Percentiles rank a stretch among this genome's conserved stretches.
Evolutionary conservation across 2,797 vertebrate species (phyloP).

Genomic region (Taenioides sp.): DNA sequence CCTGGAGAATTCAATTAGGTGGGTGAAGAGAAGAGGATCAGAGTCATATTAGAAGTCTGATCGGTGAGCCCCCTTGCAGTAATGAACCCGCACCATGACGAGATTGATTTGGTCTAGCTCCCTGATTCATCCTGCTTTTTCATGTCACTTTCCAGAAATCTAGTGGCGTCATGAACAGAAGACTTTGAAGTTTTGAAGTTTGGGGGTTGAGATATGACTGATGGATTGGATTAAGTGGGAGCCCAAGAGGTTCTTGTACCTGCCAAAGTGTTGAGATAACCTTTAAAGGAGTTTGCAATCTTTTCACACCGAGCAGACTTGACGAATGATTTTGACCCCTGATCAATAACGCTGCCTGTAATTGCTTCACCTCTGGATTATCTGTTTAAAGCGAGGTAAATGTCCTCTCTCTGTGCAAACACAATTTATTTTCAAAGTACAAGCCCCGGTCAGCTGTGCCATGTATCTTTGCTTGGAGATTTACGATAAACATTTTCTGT

Average conservation of each 20-base stretch:
- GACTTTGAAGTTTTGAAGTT: conserved; percentile 36
- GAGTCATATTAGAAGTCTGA: conserved; percentile 69
- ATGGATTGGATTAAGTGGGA: conserved; percentile 21
- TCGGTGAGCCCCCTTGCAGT: conserved; percentile 61
- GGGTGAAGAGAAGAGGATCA: conserved; percentile 70
- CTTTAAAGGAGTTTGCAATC: conserved; percentile 47
- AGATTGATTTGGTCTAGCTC: conserved; percentile 69
- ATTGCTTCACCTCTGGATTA: conserved; percentile 48
- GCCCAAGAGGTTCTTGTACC: conserved; percentile 17
- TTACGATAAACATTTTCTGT: conserved; percentile 6
- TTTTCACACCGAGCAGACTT: conserved; percentile 33
- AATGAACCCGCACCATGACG: conserved; percentile 67
- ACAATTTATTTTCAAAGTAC: conserved; percentile 13
- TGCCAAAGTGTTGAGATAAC: conserved; percentile 43
- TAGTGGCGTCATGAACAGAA: conserved; percentile 34
- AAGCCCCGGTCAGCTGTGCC: not conserved
- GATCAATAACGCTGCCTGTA: conserved; percentile 44
- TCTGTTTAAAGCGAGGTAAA: conserved; percentile 21
- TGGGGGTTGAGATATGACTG: conserved; percentile 40
- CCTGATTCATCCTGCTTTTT: conserved; percentile 59
- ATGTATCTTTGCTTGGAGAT: not conserved
- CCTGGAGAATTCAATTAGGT: conserved; percentile 76
- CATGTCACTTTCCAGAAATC: conserved; percentile 50
- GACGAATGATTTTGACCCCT: conserved; percentile 22
- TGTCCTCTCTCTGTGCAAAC: conserved; percentile 6